phyloP scores from a whole-genome alignment of 2,113 vertebrate genomes.

The Halcyon senegalensis region DNA sequence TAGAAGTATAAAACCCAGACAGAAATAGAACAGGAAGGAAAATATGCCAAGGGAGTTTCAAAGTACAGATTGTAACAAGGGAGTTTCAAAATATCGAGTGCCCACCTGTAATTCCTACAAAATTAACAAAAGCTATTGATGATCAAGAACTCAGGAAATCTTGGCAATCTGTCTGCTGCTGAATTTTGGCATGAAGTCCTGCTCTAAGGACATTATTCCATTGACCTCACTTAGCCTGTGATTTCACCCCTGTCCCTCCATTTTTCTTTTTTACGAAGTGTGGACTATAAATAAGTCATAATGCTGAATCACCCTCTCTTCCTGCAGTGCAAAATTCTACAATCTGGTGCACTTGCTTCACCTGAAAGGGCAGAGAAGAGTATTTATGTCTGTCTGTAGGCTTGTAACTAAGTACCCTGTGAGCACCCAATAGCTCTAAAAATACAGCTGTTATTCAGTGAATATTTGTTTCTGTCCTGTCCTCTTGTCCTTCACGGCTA shows the following conservation, averaged over 20 bases:
- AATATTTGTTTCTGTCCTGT: background rate
- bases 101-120: background rate
- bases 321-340: background rate
- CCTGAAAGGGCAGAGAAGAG: background rate
- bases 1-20: constrained; percentile 34
- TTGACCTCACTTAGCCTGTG: background rate
- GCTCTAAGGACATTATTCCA: accelerated
- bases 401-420: background rate
- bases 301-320: background rate
- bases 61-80: background rate
- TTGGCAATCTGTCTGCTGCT: background rate
- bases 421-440: background rate
- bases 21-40: constrained; percentile 26
- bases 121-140: background rate
- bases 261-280: background rate
- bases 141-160: background rate
- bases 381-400: background rate
- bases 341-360: background rate
- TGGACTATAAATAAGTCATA: background rate
- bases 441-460: background rate
- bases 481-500: background rate
- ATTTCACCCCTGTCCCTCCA: background rate
- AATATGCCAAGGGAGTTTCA: background rate
- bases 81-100: background rate
- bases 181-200: background rate